A percentile compares a stretch with the other conserved stretches of the same genome.
phyloP scores from a whole-genome alignment of 92 coral and sea anemone species.

The Bergia puertoricense region DNA sequence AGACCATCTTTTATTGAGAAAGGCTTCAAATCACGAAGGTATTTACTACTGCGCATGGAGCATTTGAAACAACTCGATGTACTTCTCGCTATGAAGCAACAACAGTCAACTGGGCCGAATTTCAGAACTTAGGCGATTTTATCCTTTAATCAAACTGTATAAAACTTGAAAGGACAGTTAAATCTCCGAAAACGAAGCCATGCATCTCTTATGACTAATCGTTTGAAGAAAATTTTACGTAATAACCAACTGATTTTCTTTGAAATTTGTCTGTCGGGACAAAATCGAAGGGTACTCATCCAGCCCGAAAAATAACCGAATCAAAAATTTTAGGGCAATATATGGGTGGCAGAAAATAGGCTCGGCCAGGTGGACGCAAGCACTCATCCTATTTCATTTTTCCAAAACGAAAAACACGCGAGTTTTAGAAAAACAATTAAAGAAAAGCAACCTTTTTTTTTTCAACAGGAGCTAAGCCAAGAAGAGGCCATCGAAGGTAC shows the following conservation, averaged over 20 bases:
- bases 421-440: no score
- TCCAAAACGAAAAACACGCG: no score
- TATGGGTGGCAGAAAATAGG: no score
- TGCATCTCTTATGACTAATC: not conserved
- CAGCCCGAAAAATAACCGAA: no score
- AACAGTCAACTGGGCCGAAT: not conserved
- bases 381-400: no score
- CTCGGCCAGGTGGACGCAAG: no score
- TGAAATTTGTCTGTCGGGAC: no score
- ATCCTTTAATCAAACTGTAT: not conserved
- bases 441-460: not conserved
- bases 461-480: constrained; percentile 78
- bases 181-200: not conserved
- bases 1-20: not conserved
- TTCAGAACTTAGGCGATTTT: not conserved
- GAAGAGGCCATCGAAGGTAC: constrained; percentile 77
- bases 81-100: not conserved
- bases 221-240: not conserved
- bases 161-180: not conserved
- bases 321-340: no score
- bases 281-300: no score
- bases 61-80: not conserved
- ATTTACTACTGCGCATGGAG: no score
- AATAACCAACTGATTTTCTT: no score
- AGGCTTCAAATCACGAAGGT: not conserved